Base-by-base conservation (phyloP, 2,888 invertebrate genomes). In the Acleris literana region DNA sequence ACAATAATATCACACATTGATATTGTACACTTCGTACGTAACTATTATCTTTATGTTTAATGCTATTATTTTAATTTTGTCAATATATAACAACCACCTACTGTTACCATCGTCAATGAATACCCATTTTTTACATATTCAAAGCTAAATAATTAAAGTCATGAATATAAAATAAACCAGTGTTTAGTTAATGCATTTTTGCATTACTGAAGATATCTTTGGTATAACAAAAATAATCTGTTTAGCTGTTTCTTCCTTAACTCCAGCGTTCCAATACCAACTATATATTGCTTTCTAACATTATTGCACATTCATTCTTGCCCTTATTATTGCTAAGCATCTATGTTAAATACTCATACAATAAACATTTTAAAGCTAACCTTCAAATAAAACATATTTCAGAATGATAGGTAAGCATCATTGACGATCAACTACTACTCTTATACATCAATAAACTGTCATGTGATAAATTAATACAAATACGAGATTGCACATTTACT, bases 1-100 rank as follows among this genome's bases (percentile, higher is more conserved):
- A 83, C 79, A 78, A 79, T 86, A 87, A 82, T 86, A 87, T 87
- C 86, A 87, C 87, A 87, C 82, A 72, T 84, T 84, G 84, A 86
- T 87, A 87, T 87, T 83, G 83, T 86, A 85, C 82, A 75, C 62
- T 67, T 68, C 64, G 74, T 76, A 75, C 72, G 61, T 70, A 69
- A 64, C 53, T 64, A 60, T 60, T 64, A 68, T 39, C 46, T 39
- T 39, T 13, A 39, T 11, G 39, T 44, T 62, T 57, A 61, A 18
- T 25, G 57, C 61, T 56, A 60, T 17, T 51, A 29, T 60, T 58
- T 33, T 54, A 49, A 53, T 49, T 33, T 25, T 13, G 17, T 49
- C 25, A 25, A 17, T 51, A 56, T 48, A 65, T 55, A 51, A 61
- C 51, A 56, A 44, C 33, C n/a, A 33, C 18, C 54, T 20, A 44